phyloP scores from a whole-genome alignment of 2,888 invertebrate genomes.

The Lochmaea crataegi region DNA sequence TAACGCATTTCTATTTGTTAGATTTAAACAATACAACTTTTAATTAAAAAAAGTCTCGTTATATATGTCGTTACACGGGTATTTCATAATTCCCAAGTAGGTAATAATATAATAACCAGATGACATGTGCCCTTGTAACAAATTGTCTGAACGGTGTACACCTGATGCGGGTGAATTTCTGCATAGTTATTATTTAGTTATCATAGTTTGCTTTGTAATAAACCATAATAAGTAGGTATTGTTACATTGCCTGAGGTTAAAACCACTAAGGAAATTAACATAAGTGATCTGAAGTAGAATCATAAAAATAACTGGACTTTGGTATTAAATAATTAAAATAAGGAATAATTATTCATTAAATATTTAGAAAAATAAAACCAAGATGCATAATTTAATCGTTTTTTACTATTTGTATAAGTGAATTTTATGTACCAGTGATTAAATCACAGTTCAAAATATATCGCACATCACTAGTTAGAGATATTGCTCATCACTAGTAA shows the following conservation, averaged over 20 bases:
- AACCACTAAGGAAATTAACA: not conserved
- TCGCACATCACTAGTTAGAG: no score
- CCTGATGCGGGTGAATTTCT: constrained; percentile 13
- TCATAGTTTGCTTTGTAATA: not conserved
- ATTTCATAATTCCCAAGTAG: not conserved
- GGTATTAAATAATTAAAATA: not conserved
- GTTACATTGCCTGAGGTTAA: not conserved
- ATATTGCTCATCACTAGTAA: no score
- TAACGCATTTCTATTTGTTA: no score
- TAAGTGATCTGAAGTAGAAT: not conserved
- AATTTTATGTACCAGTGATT: no score
- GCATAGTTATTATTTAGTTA: constrained; percentile 7
- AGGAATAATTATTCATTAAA: not conserved
- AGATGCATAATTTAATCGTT: no score
- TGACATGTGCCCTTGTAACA: constrained; percentile 10
- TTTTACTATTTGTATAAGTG: no score
- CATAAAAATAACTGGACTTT: not conserved
- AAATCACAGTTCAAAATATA: no score
- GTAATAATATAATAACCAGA: not conserved
- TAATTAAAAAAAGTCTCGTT: not conserved
- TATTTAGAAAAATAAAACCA: no score
- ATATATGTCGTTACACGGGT: not conserved
- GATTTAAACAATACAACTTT: not conserved
- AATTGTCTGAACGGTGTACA: not conserved
- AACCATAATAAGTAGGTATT: not conserved